A percentile compares a stretch with the other conserved stretches of the same genome.
These are phyloP conservation scores for Cephalopholis sonnerati DNA, from an alignment of 2,113 vertebrate species.

Conservation along the genomic window DNA sequence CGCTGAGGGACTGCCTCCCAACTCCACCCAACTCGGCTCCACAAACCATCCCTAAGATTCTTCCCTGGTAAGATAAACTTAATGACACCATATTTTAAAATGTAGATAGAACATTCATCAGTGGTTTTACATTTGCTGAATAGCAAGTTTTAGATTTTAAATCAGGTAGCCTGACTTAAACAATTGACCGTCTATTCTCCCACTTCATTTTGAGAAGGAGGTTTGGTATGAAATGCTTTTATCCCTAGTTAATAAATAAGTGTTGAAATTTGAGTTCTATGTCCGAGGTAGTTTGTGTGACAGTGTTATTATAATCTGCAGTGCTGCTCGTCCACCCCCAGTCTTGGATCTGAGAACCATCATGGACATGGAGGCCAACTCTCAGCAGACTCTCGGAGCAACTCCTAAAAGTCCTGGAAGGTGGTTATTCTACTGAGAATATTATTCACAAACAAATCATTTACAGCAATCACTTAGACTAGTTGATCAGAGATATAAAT, in stretches of 20 bases:
- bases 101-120: not conserved
- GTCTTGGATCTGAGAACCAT: conserved; percentile 94
- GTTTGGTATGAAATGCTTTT: not conserved
- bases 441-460: conserved; percentile 1
- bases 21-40: conserved; percentile 83
- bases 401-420: conserved; percentile 87
- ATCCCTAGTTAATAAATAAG: not conserved
- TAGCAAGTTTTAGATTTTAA: conserved; percentile 24
- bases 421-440: conserved; percentile 46
- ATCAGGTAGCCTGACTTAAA: not conserved
- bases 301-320: conserved; percentile 68
- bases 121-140: not conserved
- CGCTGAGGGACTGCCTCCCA: conserved; percentile 78
- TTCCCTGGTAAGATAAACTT: conserved; percentile 63
- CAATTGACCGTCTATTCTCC: conserved; percentile 10
- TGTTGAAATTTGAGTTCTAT: conserved; percentile 33
- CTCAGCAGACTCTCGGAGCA: conserved; percentile 85
- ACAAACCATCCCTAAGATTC: conserved; percentile 82
- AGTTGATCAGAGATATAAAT: not conserved
- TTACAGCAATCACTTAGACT: not conserved
- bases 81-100: not conserved
- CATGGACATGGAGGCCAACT: conserved; percentile 96
- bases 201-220: conserved; percentile 6
- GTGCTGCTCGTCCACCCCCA: conserved; percentile 86
- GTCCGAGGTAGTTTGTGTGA: not conserved